Percentiles rank a stretch among this genome's conserved stretches.
Evolutionary conservation across 2,113 vertebrate genomes (phyloP).

Genomic region (Osmerus mordax): DNA sequence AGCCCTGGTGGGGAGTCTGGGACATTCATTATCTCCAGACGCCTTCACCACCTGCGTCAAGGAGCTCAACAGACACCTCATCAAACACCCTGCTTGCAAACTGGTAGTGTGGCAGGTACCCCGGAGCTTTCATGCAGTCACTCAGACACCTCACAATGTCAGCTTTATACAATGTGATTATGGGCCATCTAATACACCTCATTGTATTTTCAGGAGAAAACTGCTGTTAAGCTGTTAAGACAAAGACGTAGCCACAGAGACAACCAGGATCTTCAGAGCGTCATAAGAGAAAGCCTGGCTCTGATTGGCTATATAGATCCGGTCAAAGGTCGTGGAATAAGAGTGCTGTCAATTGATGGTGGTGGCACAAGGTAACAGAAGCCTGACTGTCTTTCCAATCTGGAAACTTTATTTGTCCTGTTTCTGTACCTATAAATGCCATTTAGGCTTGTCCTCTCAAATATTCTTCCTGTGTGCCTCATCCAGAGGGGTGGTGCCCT

Average conservation of each 20-base stretch:
- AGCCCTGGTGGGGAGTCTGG: slow-evolving; percentile 43
- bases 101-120: slow-evolving; percentile 66
- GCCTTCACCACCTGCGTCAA: slow-evolving; percentile 53
- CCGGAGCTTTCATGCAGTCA: not conserved
- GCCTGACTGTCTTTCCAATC: not conserved
- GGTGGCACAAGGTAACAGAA: slow-evolving; percentile 68
- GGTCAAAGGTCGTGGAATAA: slow-evolving; percentile 67
- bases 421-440: too few relatives aligned
- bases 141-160: too few relatives aligned
- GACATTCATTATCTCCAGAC: slow-evolving; percentile 38
- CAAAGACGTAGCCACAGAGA: slow-evolving; percentile 45
- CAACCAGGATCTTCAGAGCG: slow-evolving; percentile 53
- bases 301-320: slow-evolving; percentile 70
- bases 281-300: slow-evolving; percentile 66
- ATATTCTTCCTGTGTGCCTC: not conserved
- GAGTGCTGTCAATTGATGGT: slow-evolving; percentile 73
- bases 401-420: not conserved
- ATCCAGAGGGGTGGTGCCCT: slow-evolving; percentile 67
- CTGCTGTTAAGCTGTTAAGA: slow-evolving; percentile 49
- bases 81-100: slow-evolving; percentile 62
- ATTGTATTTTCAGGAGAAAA: slow-evolving; percentile 56
- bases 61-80: slow-evolving; percentile 65
- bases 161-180: too few relatives aligned
- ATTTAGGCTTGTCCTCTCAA: not conserved
- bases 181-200: too few relatives aligned